A percentile compares a stretch with the other conserved stretches of the same genome.
Evolutionary conservation across 2,888 invertebrate genomes (phyloP).

Genomic region (Drosophila diplacantha): DNA sequence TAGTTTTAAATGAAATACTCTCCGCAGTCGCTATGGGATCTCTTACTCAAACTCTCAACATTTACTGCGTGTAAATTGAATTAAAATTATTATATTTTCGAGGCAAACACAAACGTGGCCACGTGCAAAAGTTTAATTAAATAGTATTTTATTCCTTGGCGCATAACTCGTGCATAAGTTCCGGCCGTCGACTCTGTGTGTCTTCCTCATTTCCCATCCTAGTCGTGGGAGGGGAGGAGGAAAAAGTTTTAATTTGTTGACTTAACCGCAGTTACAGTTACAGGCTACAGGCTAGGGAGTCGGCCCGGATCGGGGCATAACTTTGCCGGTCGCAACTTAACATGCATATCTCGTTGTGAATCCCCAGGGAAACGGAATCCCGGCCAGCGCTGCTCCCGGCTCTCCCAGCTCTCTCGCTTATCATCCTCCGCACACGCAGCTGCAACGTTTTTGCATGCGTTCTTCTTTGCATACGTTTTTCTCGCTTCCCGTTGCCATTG

Average conservation of each 20-base stretch:
- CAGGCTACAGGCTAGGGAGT: constrained; percentile 18
- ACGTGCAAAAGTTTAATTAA: constrained; percentile 71
- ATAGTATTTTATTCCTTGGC: constrained; percentile 62
- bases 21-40: constrained; percentile 7
- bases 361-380: constrained; percentile 40
- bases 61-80: constrained; percentile 56
- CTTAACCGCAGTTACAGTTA: constrained; percentile 73
- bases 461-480: too few relatives aligned
- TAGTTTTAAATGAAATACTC: constrained; percentile 41
- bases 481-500: constrained; percentile 17
- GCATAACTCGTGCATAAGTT: constrained; percentile 70
- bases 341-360: constrained; percentile 68
- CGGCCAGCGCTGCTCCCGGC: constrained; percentile 21
- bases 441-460: constrained; percentile 63
- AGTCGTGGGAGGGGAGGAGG: constrained; percentile 4
- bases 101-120: constrained; percentile 32
- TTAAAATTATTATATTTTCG: constrained; percentile 60
- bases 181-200: constrained; percentile 7
- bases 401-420: constrained; percentile 47
- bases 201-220: constrained; percentile 21
- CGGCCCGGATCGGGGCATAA: constrained; percentile 59
- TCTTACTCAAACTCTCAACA: constrained; percentile 24
- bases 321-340: constrained; percentile 71
- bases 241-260: constrained; percentile 73
- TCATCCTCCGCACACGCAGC: constrained; percentile 65